Base-by-base conservation (phyloP, 2,113 vertebrate genomes). In the Promerops cafer region DNA sequence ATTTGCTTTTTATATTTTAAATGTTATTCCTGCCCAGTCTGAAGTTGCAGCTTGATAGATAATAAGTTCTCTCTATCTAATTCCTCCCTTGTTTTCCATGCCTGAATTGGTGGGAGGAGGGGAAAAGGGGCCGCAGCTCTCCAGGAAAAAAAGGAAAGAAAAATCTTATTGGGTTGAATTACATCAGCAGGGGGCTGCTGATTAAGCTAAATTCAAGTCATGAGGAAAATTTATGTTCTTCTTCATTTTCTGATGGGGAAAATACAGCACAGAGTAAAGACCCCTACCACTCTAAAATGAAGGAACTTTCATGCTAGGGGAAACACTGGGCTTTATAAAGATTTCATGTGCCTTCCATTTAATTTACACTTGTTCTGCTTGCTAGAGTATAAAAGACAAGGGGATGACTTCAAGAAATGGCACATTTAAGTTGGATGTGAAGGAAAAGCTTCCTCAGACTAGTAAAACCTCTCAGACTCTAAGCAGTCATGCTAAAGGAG, bases 151-250 rank as follows among this genome's bases (percentile, higher is more conserved):
- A 24, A 30, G 33, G 66, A 42, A 74, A 79, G 23, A 80, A 92
- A 93, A 91, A 69, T 83, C 70, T 94, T 2, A 0, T 85, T 93
- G 78, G 64, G 35, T 90, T 75, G 88, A 92, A 94, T 95, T 93
- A 76, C 79, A 91, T 94, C 91, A 91, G 94, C 89, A 93, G 93
- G 95, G 83, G 87, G 63, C 82, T 92, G 93, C 94, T 93, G 84
- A 79, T 94, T 91, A 94, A 96, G 93, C 90, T 95, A 84, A 94
- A 96, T 92, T 92, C 80, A 95, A 94, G 81, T 90, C 65, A 95
- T 90, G 84, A 94, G 88, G 86, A 96, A 97, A 93, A 97, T 80
- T 72, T 80, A 84, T 93, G 75, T 96, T 92, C 39, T 57, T 89
- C 70, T 83, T 94, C n/a, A 95, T 94, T 94, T 97, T 93, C 78